Percentiles rank a stretch among this genome's conserved stretches.
Conservation (phyloP, 2,113 vertebrate genomes). For the Platanista minor region DNA sequence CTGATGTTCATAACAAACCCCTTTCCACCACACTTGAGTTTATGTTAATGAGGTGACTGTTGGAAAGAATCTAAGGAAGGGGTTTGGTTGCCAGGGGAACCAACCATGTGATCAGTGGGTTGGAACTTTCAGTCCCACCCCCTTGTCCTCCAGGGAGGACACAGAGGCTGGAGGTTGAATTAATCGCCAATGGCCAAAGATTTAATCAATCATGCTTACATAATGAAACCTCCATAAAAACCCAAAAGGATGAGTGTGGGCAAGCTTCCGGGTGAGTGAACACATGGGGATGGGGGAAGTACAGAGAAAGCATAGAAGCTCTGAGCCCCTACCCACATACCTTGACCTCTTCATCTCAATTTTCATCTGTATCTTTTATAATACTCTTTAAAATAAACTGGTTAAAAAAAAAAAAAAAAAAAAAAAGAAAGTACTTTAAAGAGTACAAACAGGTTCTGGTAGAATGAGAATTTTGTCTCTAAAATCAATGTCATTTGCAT, state of each 20-base stretch:
- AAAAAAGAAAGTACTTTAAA: not conserved
- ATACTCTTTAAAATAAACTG: not conserved
- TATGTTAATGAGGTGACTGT: not conserved
- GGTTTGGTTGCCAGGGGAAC: not conserved
- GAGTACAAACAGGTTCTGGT: not conserved
- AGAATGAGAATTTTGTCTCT: not conserved
- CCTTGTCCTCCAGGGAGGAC: not conserved
- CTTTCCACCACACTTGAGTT: not conserved
- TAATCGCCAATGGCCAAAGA: not conserved
- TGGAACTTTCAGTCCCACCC: not conserved
- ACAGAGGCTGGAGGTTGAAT: not conserved
- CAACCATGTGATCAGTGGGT: not conserved
- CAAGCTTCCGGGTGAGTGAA: not conserved
- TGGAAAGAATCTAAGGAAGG: not conserved
- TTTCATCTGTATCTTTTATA: not conserved
- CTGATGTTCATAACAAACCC: not conserved
- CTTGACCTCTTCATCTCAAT: not conserved
- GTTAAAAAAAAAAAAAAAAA: not conserved
- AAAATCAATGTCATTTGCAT: not conserved
- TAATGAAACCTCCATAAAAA: not conserved
- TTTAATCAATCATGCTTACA: not conserved
- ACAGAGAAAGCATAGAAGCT: not conserved
- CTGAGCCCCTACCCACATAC: not conserved
- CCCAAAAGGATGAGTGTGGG: not conserved
- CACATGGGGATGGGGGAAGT: not conserved